These are phyloP conservation scores for Eulimnadia texana DNA, from an alignment of 1,140 invertebrate species.

Conservation along the genomic window DNA sequence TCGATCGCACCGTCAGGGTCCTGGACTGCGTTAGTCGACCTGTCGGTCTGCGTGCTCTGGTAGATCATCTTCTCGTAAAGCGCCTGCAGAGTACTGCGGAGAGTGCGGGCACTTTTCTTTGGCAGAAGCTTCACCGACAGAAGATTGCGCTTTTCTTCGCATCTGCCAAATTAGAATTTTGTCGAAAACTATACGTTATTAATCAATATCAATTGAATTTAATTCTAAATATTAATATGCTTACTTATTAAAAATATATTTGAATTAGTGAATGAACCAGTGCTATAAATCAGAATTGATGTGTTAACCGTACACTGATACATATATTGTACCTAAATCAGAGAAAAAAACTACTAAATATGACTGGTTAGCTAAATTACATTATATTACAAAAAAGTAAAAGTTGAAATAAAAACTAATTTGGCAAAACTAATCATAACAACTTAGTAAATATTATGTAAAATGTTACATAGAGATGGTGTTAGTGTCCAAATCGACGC, in stretches of 20 bases:
- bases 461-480: conserved; percentile 46
- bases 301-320: too few relatives aligned
- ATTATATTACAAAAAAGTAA: too few relatives aligned
- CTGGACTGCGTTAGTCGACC: conserved; percentile 36
- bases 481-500: conserved; percentile 95
- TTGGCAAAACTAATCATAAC: conserved; percentile 19
- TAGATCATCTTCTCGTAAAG: conserved; percentile 42
- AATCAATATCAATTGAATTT: too few relatives aligned
- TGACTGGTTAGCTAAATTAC: too few relatives aligned
- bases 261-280: too few relatives aligned
- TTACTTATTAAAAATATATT: too few relatives aligned
- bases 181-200: too few relatives aligned
- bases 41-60: conserved; percentile 32
- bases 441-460: conserved; percentile 15
- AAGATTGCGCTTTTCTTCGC: conserved; percentile 67
- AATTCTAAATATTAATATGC: too few relatives aligned
- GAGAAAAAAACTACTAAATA: too few relatives aligned
- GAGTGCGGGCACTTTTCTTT: conserved; percentile 64
- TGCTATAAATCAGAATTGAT: too few relatives aligned
- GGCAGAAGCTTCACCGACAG: conserved; percentile 72
- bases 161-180: conserved; percentile 38
- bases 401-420: conserved; percentile 5
- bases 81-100: conserved; percentile 55
- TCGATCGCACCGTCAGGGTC: conserved; percentile 39
- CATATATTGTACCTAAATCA: too few relatives aligned